Conservation (phyloP, 2,888 invertebrate genomes). For the Lampropteryx suffumata region DNA sequence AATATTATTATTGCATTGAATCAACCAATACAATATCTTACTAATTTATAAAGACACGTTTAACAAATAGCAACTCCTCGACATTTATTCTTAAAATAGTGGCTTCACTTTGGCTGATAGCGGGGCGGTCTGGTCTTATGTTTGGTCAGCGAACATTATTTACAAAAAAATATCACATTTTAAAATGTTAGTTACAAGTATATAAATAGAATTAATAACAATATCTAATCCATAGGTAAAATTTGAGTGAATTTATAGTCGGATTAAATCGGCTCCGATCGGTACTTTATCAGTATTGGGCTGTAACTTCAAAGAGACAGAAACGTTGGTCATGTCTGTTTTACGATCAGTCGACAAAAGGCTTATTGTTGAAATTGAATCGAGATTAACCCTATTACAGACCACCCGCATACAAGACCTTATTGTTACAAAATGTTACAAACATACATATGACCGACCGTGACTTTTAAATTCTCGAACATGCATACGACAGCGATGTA, state of each 20-base stretch:
- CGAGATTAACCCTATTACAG: slow-evolving; percentile 59
- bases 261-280: slow-evolving; percentile 17
- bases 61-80: no score
- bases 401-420: slow-evolving; percentile 64
- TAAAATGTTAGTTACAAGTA: slow-evolving; percentile 13
- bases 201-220: slow-evolving; percentile 10
- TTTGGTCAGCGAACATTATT: no score
- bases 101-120: no score
- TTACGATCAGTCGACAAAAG: slow-evolving; percentile 39
- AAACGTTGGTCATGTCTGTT: slow-evolving; percentile 31
- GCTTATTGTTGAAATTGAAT: slow-evolving; percentile 55
- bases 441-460: slow-evolving; percentile 38
- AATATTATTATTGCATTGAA: no score
- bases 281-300: slow-evolving; percentile 21
- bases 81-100: no score
- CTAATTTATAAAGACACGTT: no score
- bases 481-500: slow-evolving; percentile 17
- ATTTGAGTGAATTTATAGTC: slow-evolving; percentile 19
- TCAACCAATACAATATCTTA: no score
- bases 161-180: no score
- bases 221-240: slow-evolving; percentile 16
- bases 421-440: slow-evolving; percentile 45
- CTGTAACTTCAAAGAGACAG: slow-evolving; percentile 15
- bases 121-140: no score
- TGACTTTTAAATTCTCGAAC: slow-evolving; percentile 31